Evolutionary conservation across 2,888 invertebrate species (phyloP).

Genomic region (Anoplius nigerrimus): DNA sequence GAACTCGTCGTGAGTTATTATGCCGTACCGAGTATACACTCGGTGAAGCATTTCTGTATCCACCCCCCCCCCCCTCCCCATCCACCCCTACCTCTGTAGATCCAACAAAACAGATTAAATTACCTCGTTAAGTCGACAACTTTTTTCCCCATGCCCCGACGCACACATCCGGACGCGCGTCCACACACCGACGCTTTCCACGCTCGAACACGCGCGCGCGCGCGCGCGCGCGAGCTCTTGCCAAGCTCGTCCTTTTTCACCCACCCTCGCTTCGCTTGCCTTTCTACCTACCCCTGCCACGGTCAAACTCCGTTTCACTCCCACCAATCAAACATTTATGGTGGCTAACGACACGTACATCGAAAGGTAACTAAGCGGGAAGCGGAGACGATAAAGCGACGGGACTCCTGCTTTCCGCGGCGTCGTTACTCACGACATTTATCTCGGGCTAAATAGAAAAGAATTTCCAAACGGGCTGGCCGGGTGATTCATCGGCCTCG

Average conservation of each 20-base stretch:
- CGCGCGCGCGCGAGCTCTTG: no score
- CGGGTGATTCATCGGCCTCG: no score
- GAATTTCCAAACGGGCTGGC: no score
- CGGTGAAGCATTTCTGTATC: slow-evolving; percentile 31
- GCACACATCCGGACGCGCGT: slow-evolving; percentile 13
- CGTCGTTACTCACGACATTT: no score
- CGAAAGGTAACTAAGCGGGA: neutral
- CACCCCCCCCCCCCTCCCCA: no score
- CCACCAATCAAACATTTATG: slow-evolving; percentile 11
- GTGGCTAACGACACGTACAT: slow-evolving; percentile 16
- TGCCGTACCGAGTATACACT: slow-evolving; percentile 39
- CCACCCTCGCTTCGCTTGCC: slow-evolving; percentile 8
- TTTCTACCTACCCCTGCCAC: neutral
- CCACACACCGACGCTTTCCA: no score
- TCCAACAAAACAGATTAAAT: slow-evolving; percentile 51
- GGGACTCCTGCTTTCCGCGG: no score
- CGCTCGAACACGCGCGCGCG: no score
- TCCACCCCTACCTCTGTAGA: slow-evolving; percentile 18
- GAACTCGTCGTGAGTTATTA: slow-evolving; percentile 45
- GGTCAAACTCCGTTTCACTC: slow-evolving; percentile 8
- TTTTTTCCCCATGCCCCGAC: slow-evolving; percentile 26
- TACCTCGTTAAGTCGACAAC: slow-evolving; percentile 45
- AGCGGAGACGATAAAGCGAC: slow-evolving; percentile 2
- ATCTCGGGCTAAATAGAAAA: no score
- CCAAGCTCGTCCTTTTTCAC: neutral